Conservation (phyloP, 2,113 vertebrate genomes). For the Dasyprocta punctata region DNA sequence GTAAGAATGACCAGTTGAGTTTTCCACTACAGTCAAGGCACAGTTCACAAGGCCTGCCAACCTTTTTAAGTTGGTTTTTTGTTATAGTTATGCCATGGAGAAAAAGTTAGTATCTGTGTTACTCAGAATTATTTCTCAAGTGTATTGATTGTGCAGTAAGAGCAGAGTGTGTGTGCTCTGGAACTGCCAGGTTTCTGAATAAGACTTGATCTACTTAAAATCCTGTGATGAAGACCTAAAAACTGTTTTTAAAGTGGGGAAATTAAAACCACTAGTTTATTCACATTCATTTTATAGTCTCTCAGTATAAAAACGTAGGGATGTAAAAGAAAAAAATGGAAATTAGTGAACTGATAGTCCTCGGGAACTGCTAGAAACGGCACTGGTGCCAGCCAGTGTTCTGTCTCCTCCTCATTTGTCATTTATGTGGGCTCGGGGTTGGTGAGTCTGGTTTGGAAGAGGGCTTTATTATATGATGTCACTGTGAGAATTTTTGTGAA, state of each 20-base stretch:
- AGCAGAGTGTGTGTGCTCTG: not conserved
- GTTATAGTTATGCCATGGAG: not conserved
- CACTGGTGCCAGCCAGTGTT: not conserved
- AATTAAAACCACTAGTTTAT: not conserved
- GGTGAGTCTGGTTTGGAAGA: slow-evolving; percentile 63
- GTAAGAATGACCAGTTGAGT: not conserved
- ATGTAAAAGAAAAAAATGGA: not conserved
- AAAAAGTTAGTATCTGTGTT: not conserved
- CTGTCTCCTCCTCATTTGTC: not conserved
- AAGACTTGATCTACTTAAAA: not conserved
- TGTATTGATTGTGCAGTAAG: not conserved
- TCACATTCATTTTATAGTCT: not conserved
- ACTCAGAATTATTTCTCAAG: not conserved
- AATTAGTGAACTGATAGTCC: not conserved
- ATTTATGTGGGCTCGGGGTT: slow-evolving; percentile 31
- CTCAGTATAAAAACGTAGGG: not conserved
- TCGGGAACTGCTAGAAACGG: not conserved
- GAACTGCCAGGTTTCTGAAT: not conserved
- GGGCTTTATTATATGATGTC: slow-evolving; percentile 72
- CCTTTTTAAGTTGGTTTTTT: not conserved
- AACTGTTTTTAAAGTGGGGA: not conserved
- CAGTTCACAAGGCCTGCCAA: not conserved
- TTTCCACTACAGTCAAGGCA: not conserved
- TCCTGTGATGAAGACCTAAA: not conserved
- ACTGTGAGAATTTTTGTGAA: slow-evolving; percentile 75